Percentiles rank a stretch among this genome's conserved stretches.
Evolutionary conservation across 2,797 vertebrate genomes (phyloP).

Genomic region (Sylvilagus floridanus): DNA sequence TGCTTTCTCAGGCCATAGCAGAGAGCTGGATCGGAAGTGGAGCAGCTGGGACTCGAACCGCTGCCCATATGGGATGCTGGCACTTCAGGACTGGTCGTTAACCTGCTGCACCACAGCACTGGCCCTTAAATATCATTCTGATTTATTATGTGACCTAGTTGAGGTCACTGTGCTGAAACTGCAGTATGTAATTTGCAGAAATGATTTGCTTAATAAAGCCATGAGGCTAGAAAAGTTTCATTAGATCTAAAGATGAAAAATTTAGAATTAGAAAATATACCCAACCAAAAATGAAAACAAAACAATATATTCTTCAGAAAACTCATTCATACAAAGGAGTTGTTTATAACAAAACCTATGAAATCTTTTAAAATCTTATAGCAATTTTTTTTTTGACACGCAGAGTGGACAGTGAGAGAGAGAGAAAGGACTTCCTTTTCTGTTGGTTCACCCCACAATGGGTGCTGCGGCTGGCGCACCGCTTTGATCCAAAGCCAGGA

Average conservation of each 20-base stretch:
- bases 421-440: no score
- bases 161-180: neutral
- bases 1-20: no score
- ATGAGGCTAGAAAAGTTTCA: neutral
- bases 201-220: neutral
- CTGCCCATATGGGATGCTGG: no score
- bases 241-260: constrained; percentile 10
- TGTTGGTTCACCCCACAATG: no score
- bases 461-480: no score
- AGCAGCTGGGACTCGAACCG: no score
- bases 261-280: constrained; percentile 48
- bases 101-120: no score
- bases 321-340: neutral
- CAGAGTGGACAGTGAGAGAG: no score
- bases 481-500: no score
- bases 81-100: no score
- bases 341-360: neutral
- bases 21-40: no score
- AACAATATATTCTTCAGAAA: neutral
- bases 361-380: neutral
- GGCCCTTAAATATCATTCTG: neutral
- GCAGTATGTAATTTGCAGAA: neutral
- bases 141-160: neutral
- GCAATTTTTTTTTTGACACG: no score
- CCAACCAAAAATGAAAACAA: neutral